Percentiles rank a stretch among this genome's conserved stretches.
Conservation (phyloP, 2,888 invertebrate genomes). For the Neria commutata region DNA sequence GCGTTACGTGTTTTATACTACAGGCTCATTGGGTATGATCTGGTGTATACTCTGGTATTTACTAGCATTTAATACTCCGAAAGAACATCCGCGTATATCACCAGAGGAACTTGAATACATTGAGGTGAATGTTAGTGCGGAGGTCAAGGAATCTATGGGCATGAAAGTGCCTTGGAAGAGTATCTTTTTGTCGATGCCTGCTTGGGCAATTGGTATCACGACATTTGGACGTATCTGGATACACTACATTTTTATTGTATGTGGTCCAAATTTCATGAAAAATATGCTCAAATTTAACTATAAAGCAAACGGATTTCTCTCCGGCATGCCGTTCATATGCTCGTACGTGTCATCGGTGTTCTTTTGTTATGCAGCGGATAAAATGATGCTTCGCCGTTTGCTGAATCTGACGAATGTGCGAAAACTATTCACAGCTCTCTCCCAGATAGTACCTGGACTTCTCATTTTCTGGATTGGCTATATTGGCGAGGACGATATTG, state of each 20-base stretch:
- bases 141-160: slow-evolving; percentile 62
- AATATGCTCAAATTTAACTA: slow-evolving; percentile 72
- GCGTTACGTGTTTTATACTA: slow-evolving; percentile 73
- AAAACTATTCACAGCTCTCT: slow-evolving; percentile 71
- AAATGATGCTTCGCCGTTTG: slow-evolving; percentile 66
- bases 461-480: slow-evolving; percentile 70
- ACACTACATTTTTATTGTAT: slow-evolving; percentile 74
- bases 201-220: slow-evolving; percentile 74
- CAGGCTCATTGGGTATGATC: slow-evolving; percentile 68
- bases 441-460: slow-evolving; percentile 73
- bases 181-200: slow-evolving; percentile 70
- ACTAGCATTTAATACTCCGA: slow-evolving; percentile 72
- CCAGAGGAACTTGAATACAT: slow-evolving; percentile 71
- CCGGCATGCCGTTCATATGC: slow-evolving; percentile 73
- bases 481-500: slow-evolving; percentile 68
- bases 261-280: slow-evolving; percentile 75
- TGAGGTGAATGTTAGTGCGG: slow-evolving; percentile 66
- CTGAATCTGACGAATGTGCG: slow-evolving; percentile 70
- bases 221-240: slow-evolving; percentile 79
- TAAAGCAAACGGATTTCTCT: slow-evolving; percentile 72
- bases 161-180: slow-evolving; percentile 70
- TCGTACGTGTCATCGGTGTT: slow-evolving; percentile 74
- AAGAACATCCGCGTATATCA: slow-evolving; percentile 72
- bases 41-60: slow-evolving; percentile 76
- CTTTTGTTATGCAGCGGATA: slow-evolving; percentile 73